Conservation (phyloP, 2,113 vertebrate species). For the Shinisaurus crocodilurus region DNA sequence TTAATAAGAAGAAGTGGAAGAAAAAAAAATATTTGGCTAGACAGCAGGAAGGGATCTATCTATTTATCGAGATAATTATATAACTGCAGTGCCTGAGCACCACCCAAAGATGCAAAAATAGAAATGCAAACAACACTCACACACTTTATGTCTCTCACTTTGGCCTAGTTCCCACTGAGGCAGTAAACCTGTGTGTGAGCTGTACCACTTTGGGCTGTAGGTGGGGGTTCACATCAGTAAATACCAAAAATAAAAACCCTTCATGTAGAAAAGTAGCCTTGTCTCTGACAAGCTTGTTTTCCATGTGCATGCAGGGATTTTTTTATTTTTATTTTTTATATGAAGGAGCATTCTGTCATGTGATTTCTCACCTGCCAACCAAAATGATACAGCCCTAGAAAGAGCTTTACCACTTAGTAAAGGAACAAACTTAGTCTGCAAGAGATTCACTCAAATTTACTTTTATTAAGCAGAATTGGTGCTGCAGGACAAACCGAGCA, state of each 20-base stretch:
- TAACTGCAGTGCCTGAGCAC: not conserved
- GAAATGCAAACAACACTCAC: slow-evolving; percentile 9
- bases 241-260: not conserved
- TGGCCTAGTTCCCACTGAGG: not conserved
- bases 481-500: not conserved
- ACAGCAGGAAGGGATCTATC: not conserved
- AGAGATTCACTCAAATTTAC: not conserved
- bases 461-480: not conserved
- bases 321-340: not conserved
- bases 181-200: not conserved
- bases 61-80: slow-evolving; percentile 30
- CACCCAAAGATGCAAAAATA: slow-evolving; percentile 5
- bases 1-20: not conserved
- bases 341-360: not conserved
- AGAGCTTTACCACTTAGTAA: too few relatives aligned
- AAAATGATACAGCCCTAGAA: not conserved
- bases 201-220: not conserved
- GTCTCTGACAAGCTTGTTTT: not conserved
- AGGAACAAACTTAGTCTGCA: not conserved
- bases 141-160: not conserved
- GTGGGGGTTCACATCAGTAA: not conserved
- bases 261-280: not conserved
- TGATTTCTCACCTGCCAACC: not conserved
- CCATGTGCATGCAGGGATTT: not conserved
- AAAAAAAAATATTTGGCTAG: slow-evolving; percentile 2